phyloP scores from a whole-genome alignment of 1,140 invertebrate species.

The Lanistes nyassanus region DNA sequence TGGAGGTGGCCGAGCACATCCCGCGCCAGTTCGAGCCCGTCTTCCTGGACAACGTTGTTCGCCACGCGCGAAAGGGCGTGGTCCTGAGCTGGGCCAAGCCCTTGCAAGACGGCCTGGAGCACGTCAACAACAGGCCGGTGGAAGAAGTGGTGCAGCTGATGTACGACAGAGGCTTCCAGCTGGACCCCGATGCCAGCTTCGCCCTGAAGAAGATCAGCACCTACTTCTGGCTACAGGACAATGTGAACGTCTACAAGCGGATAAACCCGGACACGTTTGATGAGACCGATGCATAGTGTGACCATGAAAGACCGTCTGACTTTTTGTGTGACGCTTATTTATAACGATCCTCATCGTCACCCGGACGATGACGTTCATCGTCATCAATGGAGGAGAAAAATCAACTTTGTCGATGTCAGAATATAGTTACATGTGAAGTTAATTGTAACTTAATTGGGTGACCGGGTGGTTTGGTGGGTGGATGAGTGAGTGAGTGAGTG shows the following conservation, averaged over 20 bases:
- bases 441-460: too few species aligned
- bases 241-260: conserved; percentile 36
- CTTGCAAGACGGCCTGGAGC: conserved; percentile 30
- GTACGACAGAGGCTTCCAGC: conserved; percentile 29
- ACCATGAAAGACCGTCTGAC: too few species aligned
- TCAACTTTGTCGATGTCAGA: too few species aligned
- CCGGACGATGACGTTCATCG: too few species aligned
- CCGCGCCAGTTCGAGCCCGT: conserved; percentile 22
- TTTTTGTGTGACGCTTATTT: too few species aligned
- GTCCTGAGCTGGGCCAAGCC: conserved; percentile 35
- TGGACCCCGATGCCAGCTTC: conserved; percentile 24
- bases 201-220: conserved; percentile 23
- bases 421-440: too few species aligned
- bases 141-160: conserved; percentile 30
- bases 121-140: conserved; percentile 35
- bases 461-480: too few species aligned
- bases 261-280: background rate
- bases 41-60: conserved; percentile 33
- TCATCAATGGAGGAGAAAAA: too few species aligned
- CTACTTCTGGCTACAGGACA: conserved; percentile 32
- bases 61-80: conserved; percentile 33
- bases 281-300: conserved; percentile 1
- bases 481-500: too few species aligned
- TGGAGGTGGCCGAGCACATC: conserved; percentile 39
- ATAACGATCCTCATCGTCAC: too few species aligned